Conservation (phyloP, 2,888 invertebrate genomes). For the Cecidostiba fungosa region DNA sequence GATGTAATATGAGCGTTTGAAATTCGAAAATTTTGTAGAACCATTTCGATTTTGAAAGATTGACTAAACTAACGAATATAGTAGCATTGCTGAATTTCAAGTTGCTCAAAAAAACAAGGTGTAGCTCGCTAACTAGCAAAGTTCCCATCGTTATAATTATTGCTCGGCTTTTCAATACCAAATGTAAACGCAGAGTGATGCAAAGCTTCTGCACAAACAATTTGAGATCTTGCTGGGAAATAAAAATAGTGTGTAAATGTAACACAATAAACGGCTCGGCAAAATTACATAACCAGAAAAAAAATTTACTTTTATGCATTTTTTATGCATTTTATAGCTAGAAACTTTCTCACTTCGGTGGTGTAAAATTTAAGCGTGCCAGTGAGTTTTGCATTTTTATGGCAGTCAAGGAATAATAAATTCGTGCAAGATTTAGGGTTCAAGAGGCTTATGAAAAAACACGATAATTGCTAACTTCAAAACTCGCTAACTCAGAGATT, state of each 20-base stretch:
- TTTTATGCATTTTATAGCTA: background rate
- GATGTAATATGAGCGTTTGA: background rate
- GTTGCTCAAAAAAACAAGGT: background rate
- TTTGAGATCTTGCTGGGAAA: background rate
- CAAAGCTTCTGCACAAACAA: background rate
- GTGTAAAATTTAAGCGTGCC: background rate
- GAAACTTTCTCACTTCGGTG: background rate
- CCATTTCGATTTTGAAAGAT: too few species aligned
- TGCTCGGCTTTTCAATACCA: background rate
- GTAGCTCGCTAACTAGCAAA: background rate
- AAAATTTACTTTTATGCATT: background rate
- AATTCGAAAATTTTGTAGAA: too few species aligned
- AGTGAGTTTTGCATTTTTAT: background rate
- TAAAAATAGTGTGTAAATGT: background rate
- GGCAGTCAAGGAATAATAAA: background rate
- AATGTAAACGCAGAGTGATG: background rate
- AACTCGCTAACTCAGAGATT: background rate
- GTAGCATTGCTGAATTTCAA: too few species aligned
- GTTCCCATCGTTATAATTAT: background rate
- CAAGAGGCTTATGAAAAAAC: background rate
- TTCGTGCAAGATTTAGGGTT: background rate
- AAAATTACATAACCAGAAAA: background rate
- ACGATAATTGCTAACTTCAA: background rate
- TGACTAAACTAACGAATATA: too few species aligned
- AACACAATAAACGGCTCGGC: background rate